These are phyloP conservation scores for Catharus minimus DNA, from an alignment of 2,113 vertebrate genomes.

Conservation along the genomic window DNA sequence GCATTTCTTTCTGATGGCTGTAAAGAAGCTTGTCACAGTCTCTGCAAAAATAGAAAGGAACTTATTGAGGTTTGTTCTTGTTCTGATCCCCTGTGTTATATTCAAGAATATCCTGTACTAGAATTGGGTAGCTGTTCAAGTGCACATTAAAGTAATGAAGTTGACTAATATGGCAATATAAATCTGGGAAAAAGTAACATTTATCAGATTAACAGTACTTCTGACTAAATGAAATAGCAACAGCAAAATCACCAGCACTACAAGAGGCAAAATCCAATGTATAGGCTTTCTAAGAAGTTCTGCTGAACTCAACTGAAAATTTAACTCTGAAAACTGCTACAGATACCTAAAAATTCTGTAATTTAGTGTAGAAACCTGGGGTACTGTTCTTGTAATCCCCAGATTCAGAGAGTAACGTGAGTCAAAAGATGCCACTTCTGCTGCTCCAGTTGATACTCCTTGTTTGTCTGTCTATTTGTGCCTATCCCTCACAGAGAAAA, in stretches of 20 bases:
- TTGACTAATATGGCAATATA: background rate
- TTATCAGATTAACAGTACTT: background rate
- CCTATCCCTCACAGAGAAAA: background rate
- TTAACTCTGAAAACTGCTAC: background rate
- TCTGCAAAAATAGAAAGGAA: background rate
- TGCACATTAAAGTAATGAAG: background rate
- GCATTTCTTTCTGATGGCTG: background rate
- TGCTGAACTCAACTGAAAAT: background rate
- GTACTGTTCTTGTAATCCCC: background rate
- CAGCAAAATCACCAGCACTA: background rate
- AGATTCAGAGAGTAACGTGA: background rate
- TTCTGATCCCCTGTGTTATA: background rate
- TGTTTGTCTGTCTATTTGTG: background rate
- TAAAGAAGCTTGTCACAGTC: background rate
- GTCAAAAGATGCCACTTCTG: background rate
- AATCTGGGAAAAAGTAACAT: background rate
- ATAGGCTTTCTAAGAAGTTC: background rate
- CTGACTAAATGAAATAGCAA: background rate
- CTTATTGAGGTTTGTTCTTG: background rate
- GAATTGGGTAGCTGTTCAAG: background rate
- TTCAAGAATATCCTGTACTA: background rate
- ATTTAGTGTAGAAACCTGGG: background rate
- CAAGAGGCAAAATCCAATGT: background rate
- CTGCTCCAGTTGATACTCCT: background rate
- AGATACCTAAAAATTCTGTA: background rate